Evolutionary conservation across 2,888 invertebrate species (phyloP).

Genomic region (Bellardia bayeri): DNA sequence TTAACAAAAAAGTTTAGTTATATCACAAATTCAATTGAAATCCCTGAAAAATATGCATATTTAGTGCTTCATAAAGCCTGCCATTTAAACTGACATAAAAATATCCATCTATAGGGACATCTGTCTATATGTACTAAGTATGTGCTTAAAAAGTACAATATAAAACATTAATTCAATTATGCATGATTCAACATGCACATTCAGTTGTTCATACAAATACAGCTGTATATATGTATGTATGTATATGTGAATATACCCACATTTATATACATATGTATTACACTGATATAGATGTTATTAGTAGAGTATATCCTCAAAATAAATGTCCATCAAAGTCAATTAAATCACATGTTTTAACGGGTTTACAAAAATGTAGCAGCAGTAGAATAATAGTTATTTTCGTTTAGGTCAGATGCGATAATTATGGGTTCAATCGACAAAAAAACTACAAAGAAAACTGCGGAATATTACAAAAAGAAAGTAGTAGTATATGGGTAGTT

Average conservation of each 20-base stretch:
- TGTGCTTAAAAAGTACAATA: slow-evolving; percentile 13
- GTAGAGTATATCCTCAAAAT: slow-evolving; percentile 15
- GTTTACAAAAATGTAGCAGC: not conserved
- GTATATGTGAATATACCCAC: not conserved
- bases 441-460: not conserved
- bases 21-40: not conserved
- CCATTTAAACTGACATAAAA: slow-evolving; percentile 8
- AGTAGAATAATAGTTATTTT: slow-evolving; percentile 11
- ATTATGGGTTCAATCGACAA: not conserved
- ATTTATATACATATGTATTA: not conserved
- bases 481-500: too few relatives aligned
- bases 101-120: not conserved
- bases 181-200: slow-evolving; percentile 56
- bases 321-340: slow-evolving; percentile 67
- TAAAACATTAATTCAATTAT: slow-evolving; percentile 49
- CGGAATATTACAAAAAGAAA: not conserved
- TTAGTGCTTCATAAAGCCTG: not conserved
- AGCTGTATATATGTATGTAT: too few relatives aligned
- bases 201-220: too few relatives aligned
- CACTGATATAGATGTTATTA: not conserved
- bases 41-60: slow-evolving; percentile 3
- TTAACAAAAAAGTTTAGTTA: not conserved
- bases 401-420: slow-evolving; percentile 17
- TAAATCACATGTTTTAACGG: slow-evolving; percentile 33
- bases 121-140: not conserved